A percentile compares a stretch with the other conserved stretches of the same genome.
Evolutionary conservation across 2,888 invertebrate species (phyloP).

Genomic region (Timema podura): DNA sequence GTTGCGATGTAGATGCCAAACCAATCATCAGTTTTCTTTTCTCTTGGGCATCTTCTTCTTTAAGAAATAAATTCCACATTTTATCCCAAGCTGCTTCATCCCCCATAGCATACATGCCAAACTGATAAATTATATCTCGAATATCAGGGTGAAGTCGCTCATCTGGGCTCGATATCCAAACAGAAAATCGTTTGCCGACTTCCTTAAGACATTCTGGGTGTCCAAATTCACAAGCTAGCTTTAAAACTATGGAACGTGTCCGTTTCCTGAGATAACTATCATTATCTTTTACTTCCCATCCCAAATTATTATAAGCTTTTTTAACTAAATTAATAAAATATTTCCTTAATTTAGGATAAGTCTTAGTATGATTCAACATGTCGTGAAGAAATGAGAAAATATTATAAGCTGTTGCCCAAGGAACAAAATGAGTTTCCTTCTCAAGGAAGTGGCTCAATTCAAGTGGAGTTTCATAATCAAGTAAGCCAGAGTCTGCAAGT

Average conservation of each 20-base stretch:
- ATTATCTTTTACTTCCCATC: no score
- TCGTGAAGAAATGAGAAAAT: constrained; percentile 51
- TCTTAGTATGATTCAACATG: constrained; percentile 53
- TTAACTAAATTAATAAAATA: no score
- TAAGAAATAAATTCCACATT: constrained; percentile 66
- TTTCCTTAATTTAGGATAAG: constrained; percentile 49
- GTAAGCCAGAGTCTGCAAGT: constrained; percentile 65
- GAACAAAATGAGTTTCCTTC: constrained; percentile 64
- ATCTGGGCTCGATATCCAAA: constrained; percentile 54
- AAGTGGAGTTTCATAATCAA: constrained; percentile 64
- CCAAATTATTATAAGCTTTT: no score
- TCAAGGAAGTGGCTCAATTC: constrained; percentile 65
- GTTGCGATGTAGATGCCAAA: constrained; percentile 62
- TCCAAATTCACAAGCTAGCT: constrained; percentile 60
- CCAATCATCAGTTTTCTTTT: constrained; percentile 68
- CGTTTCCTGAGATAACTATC: no score
- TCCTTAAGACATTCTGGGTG: constrained; percentile 57
- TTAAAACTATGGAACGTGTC: constrained; percentile 56
- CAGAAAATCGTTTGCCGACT: constrained; percentile 55
- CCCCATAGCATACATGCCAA: constrained; percentile 53
- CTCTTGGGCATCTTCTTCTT: constrained; percentile 75
- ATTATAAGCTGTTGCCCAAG: constrained; percentile 67
- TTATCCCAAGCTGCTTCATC: constrained; percentile 66
- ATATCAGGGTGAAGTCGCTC: constrained; percentile 59
- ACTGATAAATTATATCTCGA: constrained; percentile 59